Evolutionary conservation across 1,140 invertebrate genomes (phyloP), one percentile per base, ranked within the genome.

Genomic region (Drosophila saltans): DNA sequence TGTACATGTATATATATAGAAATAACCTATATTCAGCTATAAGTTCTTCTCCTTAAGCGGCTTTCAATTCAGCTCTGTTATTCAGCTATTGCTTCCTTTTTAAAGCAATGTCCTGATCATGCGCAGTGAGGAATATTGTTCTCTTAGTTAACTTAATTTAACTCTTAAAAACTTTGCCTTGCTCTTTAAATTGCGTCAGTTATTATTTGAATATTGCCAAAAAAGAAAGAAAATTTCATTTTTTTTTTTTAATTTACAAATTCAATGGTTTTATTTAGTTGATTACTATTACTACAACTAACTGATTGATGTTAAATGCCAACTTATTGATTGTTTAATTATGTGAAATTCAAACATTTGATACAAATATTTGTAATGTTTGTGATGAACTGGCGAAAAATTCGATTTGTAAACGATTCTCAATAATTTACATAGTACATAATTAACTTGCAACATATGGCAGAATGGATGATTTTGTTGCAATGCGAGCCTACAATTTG

Each of bases 261-360:
- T 72, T 82, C 78, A 89, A 66, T 81, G 77, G 9, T 66, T 89
- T 89, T 84, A 81, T 89, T 80, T 71, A 67, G 8, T 74, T 80
- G 84, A 88, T 80, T 71, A 81, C 80, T 89, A 71, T 71, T 10
- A 72, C 73, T 83, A 80, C 62, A 78, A 90, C 80, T 88, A 88
- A 69, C 82, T 76, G 69, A 68, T 84, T 67, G 69, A 81, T 89
- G 78, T 58, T 81, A 66, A 61, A 69, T 70, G 77, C 70, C 66
- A 74, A 67, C 77, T 72, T 56, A 70, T 66, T 72, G 58, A 48
- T 78, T 58, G 33, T 6, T 66, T 60, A 41, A 69, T 69, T 66
- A 41, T 52, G 45, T 26, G 45, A 52, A 69, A 39, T 64, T 75
- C 75, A 86, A 90, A 90, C 70, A 90, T 90, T 90, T 90, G 85